These are phyloP conservation scores for Eupristina koningsbergeri DNA, from an alignment of 1,140 invertebrate species.

Conservation along the genomic window DNA sequence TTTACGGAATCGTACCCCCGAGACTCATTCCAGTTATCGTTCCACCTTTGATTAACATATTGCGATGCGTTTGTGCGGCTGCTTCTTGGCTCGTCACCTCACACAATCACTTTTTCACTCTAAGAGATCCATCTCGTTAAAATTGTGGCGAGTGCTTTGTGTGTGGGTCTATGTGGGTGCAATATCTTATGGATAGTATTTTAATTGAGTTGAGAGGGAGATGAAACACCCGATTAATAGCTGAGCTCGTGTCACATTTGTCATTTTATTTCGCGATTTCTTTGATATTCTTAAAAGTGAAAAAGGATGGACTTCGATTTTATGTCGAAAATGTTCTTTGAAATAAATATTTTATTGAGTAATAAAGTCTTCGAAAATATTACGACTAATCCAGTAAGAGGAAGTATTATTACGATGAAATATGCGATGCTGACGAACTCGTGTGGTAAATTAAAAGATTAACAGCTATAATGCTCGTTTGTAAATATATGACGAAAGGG, in stretches of 20 bases:
- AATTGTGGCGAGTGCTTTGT: background rate
- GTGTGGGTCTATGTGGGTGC: background rate
- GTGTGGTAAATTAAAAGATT: background rate
- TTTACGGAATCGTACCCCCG: slow-evolving; percentile 38
- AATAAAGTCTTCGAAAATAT: no score
- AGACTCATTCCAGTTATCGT: slow-evolving; percentile 15
- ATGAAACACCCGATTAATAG: background rate
- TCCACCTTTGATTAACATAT: slow-evolving; percentile 50
- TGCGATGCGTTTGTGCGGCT: slow-evolving; percentile 9
- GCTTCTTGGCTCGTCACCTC: background rate
- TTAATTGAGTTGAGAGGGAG: background rate
- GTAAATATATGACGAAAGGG: background rate
- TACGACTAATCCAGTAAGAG: background rate
- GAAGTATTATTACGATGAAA: background rate
- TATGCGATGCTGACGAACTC: background rate
- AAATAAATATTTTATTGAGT: background rate
- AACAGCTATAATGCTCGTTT: background rate
- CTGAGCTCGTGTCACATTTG: no score
- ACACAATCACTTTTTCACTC: background rate
- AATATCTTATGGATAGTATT: background rate
- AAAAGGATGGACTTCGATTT: background rate
- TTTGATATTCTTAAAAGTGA: background rate
- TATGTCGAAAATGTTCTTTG: background rate
- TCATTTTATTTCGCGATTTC: no score
- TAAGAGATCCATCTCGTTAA: background rate